Base-by-base conservation (phyloP, 2,113 vertebrate genomes). In the Fregata magnificens region DNA sequence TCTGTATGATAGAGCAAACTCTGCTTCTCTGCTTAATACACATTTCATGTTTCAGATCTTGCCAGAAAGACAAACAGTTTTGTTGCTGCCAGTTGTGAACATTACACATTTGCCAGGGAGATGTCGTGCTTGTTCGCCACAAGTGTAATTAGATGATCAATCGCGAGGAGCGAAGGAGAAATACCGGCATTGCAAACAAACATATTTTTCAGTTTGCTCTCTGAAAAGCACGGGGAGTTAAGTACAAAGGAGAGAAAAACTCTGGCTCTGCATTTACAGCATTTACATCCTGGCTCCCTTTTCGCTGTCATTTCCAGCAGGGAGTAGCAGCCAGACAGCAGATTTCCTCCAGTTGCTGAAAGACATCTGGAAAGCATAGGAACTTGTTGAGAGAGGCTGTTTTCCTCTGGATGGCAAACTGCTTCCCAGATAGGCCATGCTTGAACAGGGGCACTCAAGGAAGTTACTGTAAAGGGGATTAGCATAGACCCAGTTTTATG, bases 401-500 rank as follows among this genome's bases (percentile, higher is more conserved):
- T 71, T 59, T 42, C 52, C 45, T 49, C 45, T 24, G 82, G 56
- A 22, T 13, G 42, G 34, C 45, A 65, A 65, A 65, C 11, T 5
- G 34, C 29, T 49, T 34, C 31, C 49, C 42, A 7, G 31, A 1
- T 2, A 22, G 76, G 76, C 8, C 32, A 6, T 6, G 38, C 26
- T 7, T 24, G 40, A 29, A 3, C 42, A 10, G 42, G 32, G n/a
- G 22, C 76, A 44, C n/a, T 28, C 19, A 2, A 17, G 31, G 36
- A 32, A 26, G 40, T 8, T 3, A 6, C 4, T 1, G 31, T 1
- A 8, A 25, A 16, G 17, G 34, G n/a, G 49, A 44, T 20, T 5
- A 31, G 44, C 44, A 8, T 6, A 38, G 36, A 5, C 13, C 9
- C 1, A 1, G 31, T 18, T 2, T 5, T 5, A 6, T 1, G 1